phyloP scores from a whole-genome alignment of 1,140 invertebrate genomes.

The Macrocentrus cingulum region DNA sequence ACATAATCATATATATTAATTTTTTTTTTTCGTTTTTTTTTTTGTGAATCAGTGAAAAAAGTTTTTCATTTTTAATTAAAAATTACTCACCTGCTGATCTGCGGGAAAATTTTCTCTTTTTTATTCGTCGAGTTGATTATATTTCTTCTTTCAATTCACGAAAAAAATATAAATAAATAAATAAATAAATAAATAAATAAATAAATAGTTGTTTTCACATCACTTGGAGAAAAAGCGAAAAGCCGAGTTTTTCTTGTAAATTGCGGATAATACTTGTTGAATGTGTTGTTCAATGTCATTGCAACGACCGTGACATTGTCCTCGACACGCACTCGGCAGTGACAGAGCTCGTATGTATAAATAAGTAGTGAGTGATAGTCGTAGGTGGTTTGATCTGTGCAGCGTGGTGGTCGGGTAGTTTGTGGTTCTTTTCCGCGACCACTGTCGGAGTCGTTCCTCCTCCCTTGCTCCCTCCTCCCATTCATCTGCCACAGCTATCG shows the following conservation, averaged over 20 bases:
- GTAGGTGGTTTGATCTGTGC: slow-evolving; percentile 45
- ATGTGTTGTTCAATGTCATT: slow-evolving; percentile 4
- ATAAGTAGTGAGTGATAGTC: slow-evolving; percentile 23
- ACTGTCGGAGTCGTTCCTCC: neutral
- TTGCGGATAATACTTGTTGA: too few relatives aligned
- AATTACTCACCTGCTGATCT: too few relatives aligned
- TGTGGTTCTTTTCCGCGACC: slow-evolving; percentile 45
- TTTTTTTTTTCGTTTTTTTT: too few relatives aligned
- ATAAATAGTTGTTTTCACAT: neutral
- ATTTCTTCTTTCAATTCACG: too few relatives aligned
- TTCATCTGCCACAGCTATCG: slow-evolving; percentile 11
- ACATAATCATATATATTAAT: too few relatives aligned
- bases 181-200: neutral
- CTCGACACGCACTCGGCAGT: slow-evolving; percentile 17
- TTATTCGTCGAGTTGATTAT: too few relatives aligned
- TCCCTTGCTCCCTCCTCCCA: slow-evolving; percentile 31
- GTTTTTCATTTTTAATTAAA: too few relatives aligned
- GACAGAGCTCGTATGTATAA: neutral
- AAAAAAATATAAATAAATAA: too few relatives aligned
- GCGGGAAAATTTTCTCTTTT: too few relatives aligned
- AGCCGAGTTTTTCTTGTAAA: too few relatives aligned
- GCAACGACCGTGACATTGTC: slow-evolving; percentile 9
- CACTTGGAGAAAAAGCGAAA: too few relatives aligned
- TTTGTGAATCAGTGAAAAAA: too few relatives aligned
- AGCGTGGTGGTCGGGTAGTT: slow-evolving; percentile 54